Evolutionary conservation across 2,797 vertebrate species (phyloP).

Genomic region (Rhadinocentrus ornatus): DNA sequence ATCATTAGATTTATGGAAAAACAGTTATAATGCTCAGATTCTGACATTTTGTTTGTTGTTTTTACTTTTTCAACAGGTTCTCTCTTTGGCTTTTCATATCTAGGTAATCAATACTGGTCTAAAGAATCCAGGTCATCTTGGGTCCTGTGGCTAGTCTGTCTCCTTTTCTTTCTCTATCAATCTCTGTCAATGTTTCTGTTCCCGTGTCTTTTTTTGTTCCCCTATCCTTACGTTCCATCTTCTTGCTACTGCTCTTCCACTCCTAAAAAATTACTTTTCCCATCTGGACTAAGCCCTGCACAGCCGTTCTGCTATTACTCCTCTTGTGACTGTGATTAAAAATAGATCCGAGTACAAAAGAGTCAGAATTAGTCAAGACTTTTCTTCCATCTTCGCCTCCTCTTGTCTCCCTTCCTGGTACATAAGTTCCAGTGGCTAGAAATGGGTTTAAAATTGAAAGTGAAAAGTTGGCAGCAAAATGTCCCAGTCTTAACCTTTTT

Average conservation of each 20-base stretch:
- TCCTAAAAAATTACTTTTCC: constrained; percentile 71
- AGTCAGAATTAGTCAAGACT: constrained; percentile 73
- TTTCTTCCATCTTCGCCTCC: constrained; percentile 38
- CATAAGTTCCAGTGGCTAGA: constrained; percentile 30
- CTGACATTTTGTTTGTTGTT: constrained; percentile 17
- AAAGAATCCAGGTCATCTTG: constrained; percentile 77
- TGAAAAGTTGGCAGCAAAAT: constrained; percentile 57
- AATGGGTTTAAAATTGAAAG: constrained; percentile 37
- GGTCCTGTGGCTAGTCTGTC: constrained; percentile 63
- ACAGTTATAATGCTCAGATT: constrained; percentile 13
- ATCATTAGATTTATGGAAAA: constrained; percentile 45
- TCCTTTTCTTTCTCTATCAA: constrained; percentile 65
- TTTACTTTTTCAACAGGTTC: constrained; percentile 49
- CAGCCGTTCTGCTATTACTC: constrained; percentile 68
- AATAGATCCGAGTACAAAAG: constrained; percentile 72
- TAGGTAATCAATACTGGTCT: constrained; percentile 77
- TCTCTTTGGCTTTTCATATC: constrained; percentile 63
- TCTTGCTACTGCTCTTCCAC: constrained; percentile 37
- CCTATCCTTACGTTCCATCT: constrained; percentile 54
- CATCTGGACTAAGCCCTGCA: constrained; percentile 70
- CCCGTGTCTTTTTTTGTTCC: constrained; percentile 56
- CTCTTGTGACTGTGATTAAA: constrained; percentile 71
- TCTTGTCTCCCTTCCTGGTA: constrained; percentile 31
- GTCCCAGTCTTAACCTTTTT: constrained; percentile 25
- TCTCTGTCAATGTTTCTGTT: constrained; percentile 55